Evolutionary conservation across 2,113 vertebrate species (phyloP), one percentile per base, ranked within the genome.

Genomic region (Tachycineta bicolor): DNA sequence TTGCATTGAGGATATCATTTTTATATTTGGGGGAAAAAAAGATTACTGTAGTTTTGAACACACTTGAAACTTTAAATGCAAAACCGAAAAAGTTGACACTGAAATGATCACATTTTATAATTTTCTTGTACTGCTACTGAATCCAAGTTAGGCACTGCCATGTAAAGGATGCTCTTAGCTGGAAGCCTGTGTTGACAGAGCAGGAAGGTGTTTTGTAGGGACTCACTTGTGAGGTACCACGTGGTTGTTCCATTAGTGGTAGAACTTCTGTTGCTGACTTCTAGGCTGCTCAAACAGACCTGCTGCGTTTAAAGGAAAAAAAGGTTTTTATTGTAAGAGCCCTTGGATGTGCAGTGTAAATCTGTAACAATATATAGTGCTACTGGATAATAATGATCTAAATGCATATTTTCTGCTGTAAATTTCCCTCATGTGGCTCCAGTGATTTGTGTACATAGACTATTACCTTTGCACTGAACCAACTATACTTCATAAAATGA

Each of bases 291-390:
- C 22, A 20, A 20, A 74, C 64, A 85, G 89, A 58, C 43, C 41
- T 34, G 62, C 6, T 33, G 46, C 56, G 43, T 88, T 88, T 41
- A 29, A 59, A 70, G 24, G 26, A 50, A 34, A 33, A 39, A 34
- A 29, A 12, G 82, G 56, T 89, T 92, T 83, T 52, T 70, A 15
- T 60, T 89, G 12, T 53, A 81, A 81, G 53, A 93, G 93, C 83
- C 87, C 92, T 94, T 94, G 90, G 92, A 89, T 93, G 34, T 17
- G 83, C 95, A 73, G 94, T 91, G 89, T 94, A 60, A 91, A 91
- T 67, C 68, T 90, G 65, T 84, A 85, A 77, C 26, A 13, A 63
- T 43, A 52, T 39, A 5, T 69, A 90, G 71, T 92, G 85, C 93
- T 97, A 77, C 92, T 83, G 59, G 90, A 52, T 71, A n/a, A 46